Percentiles rank a stretch among this genome's conserved stretches.
phyloP scores from a whole-genome alignment of 2,888 invertebrate species.

The Lissocephala sabroskyi region DNA sequence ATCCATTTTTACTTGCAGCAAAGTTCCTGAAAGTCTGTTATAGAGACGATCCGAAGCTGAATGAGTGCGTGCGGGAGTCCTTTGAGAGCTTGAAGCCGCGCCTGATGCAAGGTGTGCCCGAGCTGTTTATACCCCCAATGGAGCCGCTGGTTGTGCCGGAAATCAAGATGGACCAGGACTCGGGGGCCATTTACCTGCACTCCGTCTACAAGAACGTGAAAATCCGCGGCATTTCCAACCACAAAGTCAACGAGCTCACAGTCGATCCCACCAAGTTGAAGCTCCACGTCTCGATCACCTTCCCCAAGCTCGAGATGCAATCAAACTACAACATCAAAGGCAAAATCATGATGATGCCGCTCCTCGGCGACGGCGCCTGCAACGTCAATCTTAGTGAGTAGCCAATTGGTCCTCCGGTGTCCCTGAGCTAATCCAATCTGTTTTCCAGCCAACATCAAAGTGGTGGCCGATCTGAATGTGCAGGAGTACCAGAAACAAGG shows the following conservation, averaged over 20 bases:
- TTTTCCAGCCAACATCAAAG: slow-evolving; percentile 78
- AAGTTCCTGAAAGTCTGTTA: slow-evolving; percentile 79
- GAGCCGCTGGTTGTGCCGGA: slow-evolving; percentile 81
- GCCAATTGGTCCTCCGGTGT: no score
- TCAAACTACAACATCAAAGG: slow-evolving; percentile 80
- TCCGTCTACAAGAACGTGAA: slow-evolving; percentile 79
- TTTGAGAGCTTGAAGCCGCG: slow-evolving; percentile 76
- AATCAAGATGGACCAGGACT: slow-evolving; percentile 79
- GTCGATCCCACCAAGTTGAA: slow-evolving; percentile 73
- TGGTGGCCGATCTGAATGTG: slow-evolving; percentile 76
- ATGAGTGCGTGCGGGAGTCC: slow-evolving; percentile 76
- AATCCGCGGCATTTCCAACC: slow-evolving; percentile 78
- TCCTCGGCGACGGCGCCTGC: slow-evolving; percentile 79
- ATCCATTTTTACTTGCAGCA: slow-evolving; percentile 73
- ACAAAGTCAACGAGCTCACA: slow-evolving; percentile 76
- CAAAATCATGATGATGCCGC: slow-evolving; percentile 82
- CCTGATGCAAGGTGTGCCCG: slow-evolving; percentile 78
- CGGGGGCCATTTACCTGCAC: slow-evolving; percentile 80
- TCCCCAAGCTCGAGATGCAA: slow-evolving; percentile 78
- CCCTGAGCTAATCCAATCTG: background rate
- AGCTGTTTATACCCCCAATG: slow-evolving; percentile 79
- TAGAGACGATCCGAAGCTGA: slow-evolving; percentile 76
- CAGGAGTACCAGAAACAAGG: slow-evolving; percentile 75
- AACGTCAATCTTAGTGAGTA: slow-evolving; percentile 81
- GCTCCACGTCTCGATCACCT: slow-evolving; percentile 76